These are phyloP conservation scores for Hiodon tergisus DNA, from an alignment of 2,113 vertebrate species.

Conservation along the genomic window DNA sequence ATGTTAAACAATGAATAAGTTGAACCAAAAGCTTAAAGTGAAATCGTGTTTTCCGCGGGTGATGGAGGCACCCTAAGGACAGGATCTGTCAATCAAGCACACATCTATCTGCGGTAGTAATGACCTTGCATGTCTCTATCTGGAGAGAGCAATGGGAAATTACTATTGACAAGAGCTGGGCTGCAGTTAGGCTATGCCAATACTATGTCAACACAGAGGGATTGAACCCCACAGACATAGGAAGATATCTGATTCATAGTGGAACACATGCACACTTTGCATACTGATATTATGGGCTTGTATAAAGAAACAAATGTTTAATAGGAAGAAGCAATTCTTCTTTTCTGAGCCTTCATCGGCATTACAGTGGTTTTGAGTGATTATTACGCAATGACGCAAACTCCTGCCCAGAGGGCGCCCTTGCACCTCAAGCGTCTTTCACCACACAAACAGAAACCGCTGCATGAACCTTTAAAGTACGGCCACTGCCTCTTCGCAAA, in stretches of 20 bases:
- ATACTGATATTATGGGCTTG: too few species aligned
- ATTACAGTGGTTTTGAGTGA: background rate
- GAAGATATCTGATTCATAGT: too few species aligned
- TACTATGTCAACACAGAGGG: background rate
- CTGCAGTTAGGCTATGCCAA: background rate
- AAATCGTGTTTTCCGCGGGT: too few species aligned
- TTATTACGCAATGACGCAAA: background rate
- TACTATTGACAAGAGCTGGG: slow-evolving; percentile 6
- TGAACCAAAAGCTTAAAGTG: too few species aligned
- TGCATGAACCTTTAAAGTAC: background rate
- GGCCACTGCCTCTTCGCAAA: too few species aligned
- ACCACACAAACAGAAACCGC: background rate
- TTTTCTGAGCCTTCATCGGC: background rate
- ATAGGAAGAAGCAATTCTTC: background rate
- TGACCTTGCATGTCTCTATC: background rate
- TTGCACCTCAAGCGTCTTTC: slow-evolving; percentile 1
- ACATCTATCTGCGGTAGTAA: too few species aligned
- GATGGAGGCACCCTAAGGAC: too few species aligned
- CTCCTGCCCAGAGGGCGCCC: background rate
- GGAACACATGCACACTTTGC: too few species aligned
- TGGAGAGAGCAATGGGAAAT: background rate
- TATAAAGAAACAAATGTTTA: background rate
- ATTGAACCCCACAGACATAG: background rate
- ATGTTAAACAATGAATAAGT: too few species aligned
- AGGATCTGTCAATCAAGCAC: too few species aligned